phyloP scores from a whole-genome alignment of 2,888 invertebrate genomes.

The Sepiola atlantica region DNA sequence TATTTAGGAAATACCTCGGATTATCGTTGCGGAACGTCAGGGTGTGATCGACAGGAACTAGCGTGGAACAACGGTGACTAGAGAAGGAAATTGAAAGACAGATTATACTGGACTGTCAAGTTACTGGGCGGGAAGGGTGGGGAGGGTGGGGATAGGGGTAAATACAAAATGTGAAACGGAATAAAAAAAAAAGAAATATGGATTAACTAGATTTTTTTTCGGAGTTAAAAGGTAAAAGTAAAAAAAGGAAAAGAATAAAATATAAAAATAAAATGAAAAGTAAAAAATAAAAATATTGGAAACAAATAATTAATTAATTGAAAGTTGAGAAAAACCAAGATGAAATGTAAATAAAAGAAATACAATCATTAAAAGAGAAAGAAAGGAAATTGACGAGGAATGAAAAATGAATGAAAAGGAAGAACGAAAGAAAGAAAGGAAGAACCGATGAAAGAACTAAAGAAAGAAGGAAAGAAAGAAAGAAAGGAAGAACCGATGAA shows the following conservation, averaged over 20 bases:
- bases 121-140: no score
- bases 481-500: no score
- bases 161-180: background rate
- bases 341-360: background rate
- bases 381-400: background rate
- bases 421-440: background rate
- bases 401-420: background rate
- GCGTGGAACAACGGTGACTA: background rate
- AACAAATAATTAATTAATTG: no score
- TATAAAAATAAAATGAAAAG: no score
- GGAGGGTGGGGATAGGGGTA: background rate
- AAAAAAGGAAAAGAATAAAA: no score
- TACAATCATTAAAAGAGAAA: background rate
- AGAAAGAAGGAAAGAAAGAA: no score
- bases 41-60: background rate
- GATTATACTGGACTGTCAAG: no score
- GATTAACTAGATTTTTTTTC: no score
- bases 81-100: background rate
- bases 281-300: background rate
- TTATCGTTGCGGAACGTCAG: background rate
- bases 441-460: background rate
- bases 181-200: background rate
- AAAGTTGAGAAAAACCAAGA: background rate
- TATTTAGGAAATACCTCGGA: background rate
- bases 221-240: no score